phyloP scores from a whole-genome alignment of 2,113 vertebrate species.

The Tylochromis polylepis region DNA sequence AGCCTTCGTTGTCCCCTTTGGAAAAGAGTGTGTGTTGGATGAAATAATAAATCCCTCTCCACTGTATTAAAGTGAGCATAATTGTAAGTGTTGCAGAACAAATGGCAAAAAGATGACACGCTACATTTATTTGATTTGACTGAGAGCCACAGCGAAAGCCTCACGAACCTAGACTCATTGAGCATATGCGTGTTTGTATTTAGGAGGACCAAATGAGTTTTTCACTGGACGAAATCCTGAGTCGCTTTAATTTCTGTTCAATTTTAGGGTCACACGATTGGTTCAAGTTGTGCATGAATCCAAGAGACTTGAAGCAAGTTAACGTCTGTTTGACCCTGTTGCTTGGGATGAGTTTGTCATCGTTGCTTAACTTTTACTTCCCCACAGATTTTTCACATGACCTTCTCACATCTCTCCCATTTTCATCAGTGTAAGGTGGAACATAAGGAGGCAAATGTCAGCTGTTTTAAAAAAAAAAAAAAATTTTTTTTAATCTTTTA shows the following conservation, averaged over 20 bases:
- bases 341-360: neutral
- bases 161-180: neutral
- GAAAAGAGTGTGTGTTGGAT: neutral
- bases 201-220: neutral
- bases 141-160: slow-evolving; percentile 4
- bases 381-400: neutral
- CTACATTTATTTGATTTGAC: slow-evolving; percentile 19
- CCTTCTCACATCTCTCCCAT: neutral
- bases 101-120: slow-evolving; percentile 1
- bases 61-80: neutral
- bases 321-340: neutral
- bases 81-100: neutral
- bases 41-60: neutral
- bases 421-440: neutral
- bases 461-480: too few species aligned
- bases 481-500: too few species aligned
- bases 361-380: neutral
- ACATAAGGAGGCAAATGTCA: neutral
- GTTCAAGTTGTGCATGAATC: neutral
- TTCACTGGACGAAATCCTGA: neutral
- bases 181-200: neutral
- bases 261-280: neutral
- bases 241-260: neutral
- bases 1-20: neutral
- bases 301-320: neutral